A percentile compares a stretch with the other conserved stretches of the same genome.
Conservation (phyloP, 1,140 invertebrate species). For the Sycophaga agraensis region DNA sequence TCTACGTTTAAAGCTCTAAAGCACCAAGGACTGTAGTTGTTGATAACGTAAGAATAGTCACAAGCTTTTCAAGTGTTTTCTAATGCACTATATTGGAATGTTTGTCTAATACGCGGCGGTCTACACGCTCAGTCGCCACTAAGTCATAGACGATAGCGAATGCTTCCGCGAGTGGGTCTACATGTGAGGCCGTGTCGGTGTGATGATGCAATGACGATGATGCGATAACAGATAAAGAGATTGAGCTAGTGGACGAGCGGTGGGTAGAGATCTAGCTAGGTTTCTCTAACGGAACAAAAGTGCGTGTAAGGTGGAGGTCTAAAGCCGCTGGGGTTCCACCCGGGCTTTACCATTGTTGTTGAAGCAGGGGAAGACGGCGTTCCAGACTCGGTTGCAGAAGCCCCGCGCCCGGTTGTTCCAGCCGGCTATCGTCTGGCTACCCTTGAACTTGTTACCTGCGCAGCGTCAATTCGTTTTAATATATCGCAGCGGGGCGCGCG, state of each 20-base stretch:
- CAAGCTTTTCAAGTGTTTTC: background rate
- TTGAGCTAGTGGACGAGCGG: background rate
- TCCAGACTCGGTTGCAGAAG: conserved; percentile 56
- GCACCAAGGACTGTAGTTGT: background rate
- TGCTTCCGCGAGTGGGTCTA: too few relatives aligned
- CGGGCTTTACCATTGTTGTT: conserved; percentile 56
- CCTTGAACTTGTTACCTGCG: conserved; percentile 43
- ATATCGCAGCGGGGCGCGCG: too few relatives aligned
- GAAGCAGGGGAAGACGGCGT: conserved; percentile 55
- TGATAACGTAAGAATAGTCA: background rate
- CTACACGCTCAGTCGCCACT: too few relatives aligned
- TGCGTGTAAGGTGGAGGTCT: too few relatives aligned
- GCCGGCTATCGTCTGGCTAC: conserved; percentile 47
- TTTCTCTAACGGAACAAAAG: too few relatives aligned
- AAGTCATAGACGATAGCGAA: too few relatives aligned
- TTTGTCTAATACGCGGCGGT: background rate
- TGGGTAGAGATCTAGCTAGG: background rate
- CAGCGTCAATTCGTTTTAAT: too few relatives aligned
- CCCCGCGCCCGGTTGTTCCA: conserved; percentile 57
- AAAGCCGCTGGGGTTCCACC: background rate
- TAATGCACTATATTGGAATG: background rate
- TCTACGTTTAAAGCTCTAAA: background rate
- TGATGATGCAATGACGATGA: background rate
- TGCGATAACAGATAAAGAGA: too few relatives aligned
- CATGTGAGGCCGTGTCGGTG: background rate